Evolutionary conservation across 2,888 invertebrate genomes (phyloP).

Genomic region (Formica aserva): DNA sequence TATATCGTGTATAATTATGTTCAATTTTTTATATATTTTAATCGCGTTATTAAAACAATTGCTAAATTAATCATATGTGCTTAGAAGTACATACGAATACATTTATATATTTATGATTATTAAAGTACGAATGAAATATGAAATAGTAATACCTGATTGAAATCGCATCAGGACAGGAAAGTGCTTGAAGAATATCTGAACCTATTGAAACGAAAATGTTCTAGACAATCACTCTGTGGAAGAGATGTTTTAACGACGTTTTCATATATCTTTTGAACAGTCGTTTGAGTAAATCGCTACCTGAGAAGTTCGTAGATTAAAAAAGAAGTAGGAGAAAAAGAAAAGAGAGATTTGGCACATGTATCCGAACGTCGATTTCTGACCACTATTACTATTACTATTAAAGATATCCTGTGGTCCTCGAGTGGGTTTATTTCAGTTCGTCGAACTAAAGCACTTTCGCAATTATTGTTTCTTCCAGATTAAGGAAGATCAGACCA

Average conservation of each 20-base stretch:
- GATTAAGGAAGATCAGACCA: not conserved
- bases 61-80: not conserved
- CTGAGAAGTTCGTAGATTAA: conserved; percentile 10
- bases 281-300: not conserved
- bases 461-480: not conserved
- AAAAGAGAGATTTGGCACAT: conserved; percentile 64
- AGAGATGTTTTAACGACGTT: not conserved
- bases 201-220: not conserved
- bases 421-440: conserved; percentile 57
- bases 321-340: not conserved
- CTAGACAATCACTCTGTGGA: not conserved
- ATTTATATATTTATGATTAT: not conserved
- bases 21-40: not conserved
- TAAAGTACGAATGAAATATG: conserved; percentile 16
- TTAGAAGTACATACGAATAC: not conserved
- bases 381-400: conserved; percentile 7
- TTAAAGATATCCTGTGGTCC: conserved; percentile 62
- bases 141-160: not conserved
- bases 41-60: conserved; percentile 14
- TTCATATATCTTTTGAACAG: not conserved
- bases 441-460: not conserved
- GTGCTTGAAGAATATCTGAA: not conserved
- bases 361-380: conserved; percentile 39
- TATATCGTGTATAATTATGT: not conserved
- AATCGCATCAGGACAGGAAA: not conserved